A percentile compares a stretch with the other conserved stretches of the same genome.
Evolutionary conservation across 2,888 invertebrate species (phyloP).

Genomic region (Luperina nickerlii): DNA sequence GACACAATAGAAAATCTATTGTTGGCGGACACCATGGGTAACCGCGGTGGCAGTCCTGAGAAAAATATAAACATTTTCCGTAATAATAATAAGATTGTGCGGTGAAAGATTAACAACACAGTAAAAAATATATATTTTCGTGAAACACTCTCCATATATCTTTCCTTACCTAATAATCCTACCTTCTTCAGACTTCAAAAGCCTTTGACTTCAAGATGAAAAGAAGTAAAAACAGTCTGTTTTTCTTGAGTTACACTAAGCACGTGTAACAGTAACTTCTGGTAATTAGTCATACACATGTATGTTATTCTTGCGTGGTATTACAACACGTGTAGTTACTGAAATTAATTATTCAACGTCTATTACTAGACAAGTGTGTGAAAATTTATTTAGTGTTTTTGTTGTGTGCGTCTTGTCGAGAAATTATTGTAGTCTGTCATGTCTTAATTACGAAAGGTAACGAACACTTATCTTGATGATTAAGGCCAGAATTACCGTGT

Average conservation of each 20-base stretch:
- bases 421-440: background rate
- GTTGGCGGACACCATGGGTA: no score
- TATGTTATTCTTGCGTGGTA: background rate
- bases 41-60: no score
- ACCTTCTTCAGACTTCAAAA: conserved; percentile 9
- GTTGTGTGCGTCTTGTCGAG: background rate
- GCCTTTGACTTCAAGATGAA: conserved; percentile 6
- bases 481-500: background rate
- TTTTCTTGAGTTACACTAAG: conserved; percentile 28
- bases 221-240: conserved; percentile 14
- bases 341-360: conserved; percentile 17
- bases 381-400: conserved; percentile 9
- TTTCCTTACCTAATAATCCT: background rate
- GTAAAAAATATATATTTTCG: conserved; percentile 1
- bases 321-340: conserved; percentile 6
- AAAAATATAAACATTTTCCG: background rate
- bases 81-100: background rate
- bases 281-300: background rate
- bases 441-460: conserved; percentile 3
- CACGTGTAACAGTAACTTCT: conserved; percentile 14
- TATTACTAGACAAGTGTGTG: background rate
- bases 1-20: no score
- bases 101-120: background rate
- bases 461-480: background rate
- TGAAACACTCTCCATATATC: background rate